phyloP scores from a whole-genome alignment of 2,113 vertebrate genomes.

The Ahaetulla prasina region DNA sequence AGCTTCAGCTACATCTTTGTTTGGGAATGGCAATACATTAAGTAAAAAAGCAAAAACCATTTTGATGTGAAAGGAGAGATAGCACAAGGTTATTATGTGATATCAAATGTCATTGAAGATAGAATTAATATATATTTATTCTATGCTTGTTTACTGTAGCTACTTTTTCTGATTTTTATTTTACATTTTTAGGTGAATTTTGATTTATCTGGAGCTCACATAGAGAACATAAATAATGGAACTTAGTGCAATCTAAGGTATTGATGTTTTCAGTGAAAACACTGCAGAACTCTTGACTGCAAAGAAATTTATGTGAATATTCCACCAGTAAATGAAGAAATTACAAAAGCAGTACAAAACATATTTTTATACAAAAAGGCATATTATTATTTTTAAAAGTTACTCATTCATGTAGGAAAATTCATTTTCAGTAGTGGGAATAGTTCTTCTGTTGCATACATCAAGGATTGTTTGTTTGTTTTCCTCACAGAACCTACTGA shows the following conservation, averaged over 20 bases:
- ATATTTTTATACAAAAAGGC: background rate
- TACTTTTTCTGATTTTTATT: conserved; percentile 1
- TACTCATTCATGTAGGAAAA: background rate
- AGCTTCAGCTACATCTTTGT: conserved; percentile 52
- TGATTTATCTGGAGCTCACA: conserved; percentile 19
- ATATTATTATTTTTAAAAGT: background rate
- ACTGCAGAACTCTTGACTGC: background rate
- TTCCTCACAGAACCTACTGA: background rate
- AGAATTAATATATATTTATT: conserved; percentile 10
- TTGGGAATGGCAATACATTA: conserved; percentile 49
- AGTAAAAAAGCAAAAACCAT: conserved; percentile 39
- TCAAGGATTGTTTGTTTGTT: background rate
- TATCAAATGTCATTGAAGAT: conserved; percentile 44
- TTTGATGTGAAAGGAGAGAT: conserved; percentile 33
- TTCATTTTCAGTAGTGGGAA: background rate
- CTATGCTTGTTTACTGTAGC: conserved; percentile 20
- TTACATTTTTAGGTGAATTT: conserved; percentile 32
- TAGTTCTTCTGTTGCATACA: background rate
- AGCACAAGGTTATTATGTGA: conserved; percentile 38
- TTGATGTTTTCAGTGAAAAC: conserved; percentile 21
- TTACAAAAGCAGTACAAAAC: background rate
- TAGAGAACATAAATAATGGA: conserved; percentile 7
- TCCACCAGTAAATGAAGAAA: background rate
- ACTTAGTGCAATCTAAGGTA: conserved; percentile 23
- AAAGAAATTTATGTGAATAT: background rate